Base-by-base conservation (phyloP, 2,888 invertebrate genomes). In the Notodromas monacha region DNA sequence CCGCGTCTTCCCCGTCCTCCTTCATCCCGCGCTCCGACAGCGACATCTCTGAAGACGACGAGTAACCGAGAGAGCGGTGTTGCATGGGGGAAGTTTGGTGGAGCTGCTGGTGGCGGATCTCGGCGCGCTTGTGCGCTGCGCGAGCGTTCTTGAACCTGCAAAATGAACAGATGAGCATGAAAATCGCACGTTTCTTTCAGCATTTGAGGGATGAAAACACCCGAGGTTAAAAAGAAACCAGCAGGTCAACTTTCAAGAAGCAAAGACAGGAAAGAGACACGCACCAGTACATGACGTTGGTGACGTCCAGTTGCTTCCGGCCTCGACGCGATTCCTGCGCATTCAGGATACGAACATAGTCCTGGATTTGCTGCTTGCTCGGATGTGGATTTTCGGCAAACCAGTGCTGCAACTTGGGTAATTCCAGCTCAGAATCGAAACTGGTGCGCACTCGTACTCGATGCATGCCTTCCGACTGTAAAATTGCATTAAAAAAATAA, bases 101-200 rank as follows among this genome's bases (percentile, higher is more conserved):
- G 30, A 28, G 33, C 32, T 10, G 16, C 32, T 21, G 42, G 26
- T 50, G 54, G 14, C 56, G 45, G 29, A 52, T 50, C 40, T 79
- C 77, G 3, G 79, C 79, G 26, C 86, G 59, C 44, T 86, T 79
- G 46, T 79, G 76, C 2, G 84, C 84, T 2, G 89, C 89, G 31
- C 92, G 60, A 0, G 89, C 86, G 46, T 89, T 89, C 49, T 89
- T 86, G 52, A 96, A 96, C n/a, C n/a, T n/a, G n/a, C n/a, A n/a
- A n/a, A 42, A 42, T 43, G 35, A 43, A 42, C 31, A 51, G 49
- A n/a, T n/a, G n/a, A n/a, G n/a, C n/a, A n/a, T n/a, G n/a, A n/a
- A n/a, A n/a, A n/a, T n/a, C n/a, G n/a, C 30, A 53, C 50, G 38
- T 53, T 53, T 28, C 51, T 49, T 10, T 21, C 10, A 10, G 21